Evolutionary conservation across 2,797 vertebrate species (phyloP).

Genomic region (Astyanax mexicanus): DNA sequence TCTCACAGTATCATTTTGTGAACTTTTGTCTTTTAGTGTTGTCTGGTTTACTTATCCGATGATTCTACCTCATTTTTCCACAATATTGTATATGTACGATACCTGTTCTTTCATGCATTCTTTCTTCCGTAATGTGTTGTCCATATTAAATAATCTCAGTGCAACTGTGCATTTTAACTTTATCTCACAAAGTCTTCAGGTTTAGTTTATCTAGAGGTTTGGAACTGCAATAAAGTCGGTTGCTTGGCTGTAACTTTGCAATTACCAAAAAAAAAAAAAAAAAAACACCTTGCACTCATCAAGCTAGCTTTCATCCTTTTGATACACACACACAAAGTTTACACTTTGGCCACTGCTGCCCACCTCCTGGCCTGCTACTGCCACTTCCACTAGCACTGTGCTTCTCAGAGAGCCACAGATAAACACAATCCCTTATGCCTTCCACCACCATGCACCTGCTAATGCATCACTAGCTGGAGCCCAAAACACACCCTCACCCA

Average conservation of each 20-base stretch:
- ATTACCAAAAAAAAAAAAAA: too few species aligned
- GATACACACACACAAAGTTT: not conserved
- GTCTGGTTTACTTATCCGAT: conserved; percentile 25
- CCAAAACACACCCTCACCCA: not conserved
- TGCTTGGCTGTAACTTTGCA: not conserved
- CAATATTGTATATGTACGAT: not conserved
- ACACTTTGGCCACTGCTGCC: not conserved
- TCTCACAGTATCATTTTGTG: not conserved
- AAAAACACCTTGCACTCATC: not conserved
- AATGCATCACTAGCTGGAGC: not conserved
- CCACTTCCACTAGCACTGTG: not conserved
- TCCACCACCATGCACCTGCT: not conserved
- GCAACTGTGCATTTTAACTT: not conserved
- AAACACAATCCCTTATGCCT: not conserved
- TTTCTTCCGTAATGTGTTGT: not conserved
- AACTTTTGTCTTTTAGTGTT: conserved; percentile 13
- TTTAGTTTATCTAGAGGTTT: not conserved
- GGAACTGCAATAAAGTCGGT: not conserved
- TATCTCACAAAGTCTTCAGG: not conserved
- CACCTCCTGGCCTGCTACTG: not conserved
- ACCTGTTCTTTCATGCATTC: not conserved
- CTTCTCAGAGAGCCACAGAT: not conserved
- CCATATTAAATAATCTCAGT: conserved; percentile 19
- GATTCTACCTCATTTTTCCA: conserved; percentile 50
- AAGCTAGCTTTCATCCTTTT: not conserved